phyloP scores from a whole-genome alignment of 2,797 vertebrate species.

The Philypnodon macrostomus region DNA sequence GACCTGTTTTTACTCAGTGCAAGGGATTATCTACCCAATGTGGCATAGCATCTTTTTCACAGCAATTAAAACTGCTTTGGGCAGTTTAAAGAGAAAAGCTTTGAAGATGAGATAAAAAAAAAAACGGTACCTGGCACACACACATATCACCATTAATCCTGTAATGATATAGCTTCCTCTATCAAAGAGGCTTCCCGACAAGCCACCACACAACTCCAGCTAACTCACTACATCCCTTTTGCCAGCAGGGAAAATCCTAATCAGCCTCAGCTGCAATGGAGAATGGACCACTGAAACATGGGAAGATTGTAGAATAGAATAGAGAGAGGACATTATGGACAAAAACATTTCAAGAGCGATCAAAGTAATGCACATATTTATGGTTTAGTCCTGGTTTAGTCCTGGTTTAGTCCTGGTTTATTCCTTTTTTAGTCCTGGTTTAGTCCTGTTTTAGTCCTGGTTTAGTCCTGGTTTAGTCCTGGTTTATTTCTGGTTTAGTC shows the following conservation, averaged over 20 bases:
- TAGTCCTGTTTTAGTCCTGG: too few relatives aligned
- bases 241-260: constrained; percentile 56
- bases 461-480: neutral
- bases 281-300: constrained; percentile 30
- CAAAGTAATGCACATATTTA: constrained; percentile 7
- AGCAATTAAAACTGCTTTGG: constrained; percentile 51
- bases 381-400: constrained; percentile 5
- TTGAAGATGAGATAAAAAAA: constrained; percentile 59
- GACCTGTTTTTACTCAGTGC: constrained; percentile 37
- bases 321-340: constrained; percentile 2
- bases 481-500: constrained; percentile 5
- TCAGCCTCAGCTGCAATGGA: constrained; percentile 51
- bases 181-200: constrained; percentile 69
- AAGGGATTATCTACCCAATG: constrained; percentile 14
- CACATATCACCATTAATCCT: constrained; percentile 66
- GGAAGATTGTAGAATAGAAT: constrained; percentile 24
- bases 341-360: constrained; percentile 5
- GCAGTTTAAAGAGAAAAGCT: constrained; percentile 58
- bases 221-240: constrained; percentile 74
- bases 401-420: neutral
- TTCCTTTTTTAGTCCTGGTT: too few relatives aligned
- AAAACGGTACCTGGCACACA: constrained; percentile 64
- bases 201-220: constrained; percentile 69
- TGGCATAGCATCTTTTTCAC: constrained; percentile 46
- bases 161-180: constrained; percentile 73